Conservation (phyloP, 2,888 invertebrate genomes). For the Thera obeliscata region DNA sequence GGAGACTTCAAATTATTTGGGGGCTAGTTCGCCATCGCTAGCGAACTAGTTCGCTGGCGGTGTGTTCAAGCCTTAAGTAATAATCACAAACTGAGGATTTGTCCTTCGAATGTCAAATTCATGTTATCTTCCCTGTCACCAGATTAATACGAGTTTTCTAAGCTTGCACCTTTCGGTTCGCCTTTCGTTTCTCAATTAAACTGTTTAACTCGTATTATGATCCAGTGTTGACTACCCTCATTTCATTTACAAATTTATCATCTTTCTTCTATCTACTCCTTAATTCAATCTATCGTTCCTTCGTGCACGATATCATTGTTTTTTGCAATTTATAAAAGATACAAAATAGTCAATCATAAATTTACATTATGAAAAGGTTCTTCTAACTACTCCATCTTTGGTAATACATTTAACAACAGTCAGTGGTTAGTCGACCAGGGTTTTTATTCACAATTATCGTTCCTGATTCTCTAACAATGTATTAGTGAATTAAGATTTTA, state of each 20-base stretch:
- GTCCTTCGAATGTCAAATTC: conserved; percentile 34
- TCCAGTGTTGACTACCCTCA: conserved; percentile 29
- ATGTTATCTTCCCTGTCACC: conserved; percentile 21
- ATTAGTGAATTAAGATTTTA: conserved; percentile 37
- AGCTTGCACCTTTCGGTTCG: conserved; percentile 12
- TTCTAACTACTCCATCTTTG: conserved; percentile 77
- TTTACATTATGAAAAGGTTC: conserved; percentile 73
- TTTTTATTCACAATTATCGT: conserved; percentile 59
- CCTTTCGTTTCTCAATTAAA: conserved; percentile 21
- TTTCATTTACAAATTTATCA: conserved; percentile 43
- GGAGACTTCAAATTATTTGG: too few species aligned
- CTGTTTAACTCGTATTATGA: conserved; percentile 25
- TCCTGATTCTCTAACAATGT: conserved; percentile 54
- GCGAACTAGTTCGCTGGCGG: too few species aligned
- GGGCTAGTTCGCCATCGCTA: too few species aligned
- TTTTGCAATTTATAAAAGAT: conserved; percentile 79
- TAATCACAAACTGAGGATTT: conserved; percentile 44
- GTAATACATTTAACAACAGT: conserved; percentile 78
- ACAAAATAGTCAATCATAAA: conserved; percentile 78
- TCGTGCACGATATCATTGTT: conserved; percentile 72
- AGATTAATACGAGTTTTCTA: conserved; percentile 28
- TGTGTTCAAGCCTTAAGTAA: too few species aligned
- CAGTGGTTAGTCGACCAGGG: conserved; percentile 67
- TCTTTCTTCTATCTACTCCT: conserved; percentile 70
- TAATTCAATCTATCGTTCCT: conserved; percentile 74